A percentile compares a stretch with the other conserved stretches of the same genome.
Evolutionary conservation across 23 tunicate genomes (phyloP).

Genomic region (Trididemnum miniatum): DNA sequence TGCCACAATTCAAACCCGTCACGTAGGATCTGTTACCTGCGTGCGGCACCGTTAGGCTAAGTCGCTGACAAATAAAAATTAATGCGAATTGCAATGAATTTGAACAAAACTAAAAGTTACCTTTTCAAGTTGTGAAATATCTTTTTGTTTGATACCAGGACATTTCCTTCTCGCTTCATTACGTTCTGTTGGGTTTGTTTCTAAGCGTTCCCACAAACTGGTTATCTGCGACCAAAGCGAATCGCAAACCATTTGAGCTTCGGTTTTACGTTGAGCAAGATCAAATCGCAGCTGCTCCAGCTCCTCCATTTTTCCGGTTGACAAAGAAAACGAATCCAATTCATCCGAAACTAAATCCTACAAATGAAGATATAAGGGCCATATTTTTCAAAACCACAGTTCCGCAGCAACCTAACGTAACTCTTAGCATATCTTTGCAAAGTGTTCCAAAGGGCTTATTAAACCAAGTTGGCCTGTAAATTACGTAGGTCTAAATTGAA

Average conservation of each 20-base stretch:
- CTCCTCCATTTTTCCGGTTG: conserved; percentile 64
- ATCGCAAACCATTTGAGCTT: conserved; percentile 36
- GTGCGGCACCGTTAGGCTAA: too few species aligned
- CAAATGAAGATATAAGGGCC: not conserved
- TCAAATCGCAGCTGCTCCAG: conserved; percentile 50
- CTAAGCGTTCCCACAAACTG: conserved; percentile 70
- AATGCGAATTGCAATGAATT: too few species aligned
- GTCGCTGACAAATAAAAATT: too few species aligned
- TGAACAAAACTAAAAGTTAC: conserved; percentile 25
- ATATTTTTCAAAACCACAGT: too few species aligned
- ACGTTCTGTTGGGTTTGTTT: conserved; percentile 32
- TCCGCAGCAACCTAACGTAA: too few species aligned
- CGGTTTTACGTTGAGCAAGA: conserved; percentile 37
- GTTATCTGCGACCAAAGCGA: conserved; percentile 66
- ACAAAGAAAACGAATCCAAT: conserved; percentile 45
- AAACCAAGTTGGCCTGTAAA: too few species aligned
- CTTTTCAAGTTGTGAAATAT: conserved; percentile 49
- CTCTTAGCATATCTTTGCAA: too few species aligned
- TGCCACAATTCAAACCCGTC: too few species aligned
- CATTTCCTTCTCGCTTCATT: conserved; percentile 18
- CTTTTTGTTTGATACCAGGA: conserved; percentile 50
- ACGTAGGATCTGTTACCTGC: too few species aligned
- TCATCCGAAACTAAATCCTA: conserved; percentile 54
- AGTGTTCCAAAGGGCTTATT: too few species aligned
- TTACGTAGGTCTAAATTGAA: too few species aligned